These are phyloP conservation scores for Rhagonycha lutea DNA, from an alignment of 2,888 invertebrate genomes.

Conservation along the genomic window DNA sequence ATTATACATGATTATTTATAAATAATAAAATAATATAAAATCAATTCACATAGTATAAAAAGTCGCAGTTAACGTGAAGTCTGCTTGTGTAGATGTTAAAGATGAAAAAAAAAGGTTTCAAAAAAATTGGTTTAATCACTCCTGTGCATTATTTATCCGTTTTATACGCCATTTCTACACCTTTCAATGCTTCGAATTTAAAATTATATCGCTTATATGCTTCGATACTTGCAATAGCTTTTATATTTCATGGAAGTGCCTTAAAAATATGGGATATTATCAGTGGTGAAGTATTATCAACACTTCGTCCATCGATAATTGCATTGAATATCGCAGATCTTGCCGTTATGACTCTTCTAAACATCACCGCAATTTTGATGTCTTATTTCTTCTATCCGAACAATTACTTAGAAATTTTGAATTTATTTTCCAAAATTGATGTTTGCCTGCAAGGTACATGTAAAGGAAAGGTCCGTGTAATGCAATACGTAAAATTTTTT, in stretches of 20 bases:
- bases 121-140: not conserved
- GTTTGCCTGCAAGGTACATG: not conserved
- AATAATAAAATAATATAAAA: too few relatives aligned
- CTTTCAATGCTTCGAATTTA: not conserved
- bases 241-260: not conserved
- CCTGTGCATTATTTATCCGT: not conserved
- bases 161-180: not conserved
- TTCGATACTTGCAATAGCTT: not conserved
- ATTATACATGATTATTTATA: too few relatives aligned
- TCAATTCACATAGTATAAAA: not conserved
- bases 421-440: not conserved
- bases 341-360: not conserved
- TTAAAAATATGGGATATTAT: not conserved
- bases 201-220: not conserved
- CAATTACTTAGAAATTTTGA: not conserved
- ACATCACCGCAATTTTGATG: not conserved
- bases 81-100: not conserved
- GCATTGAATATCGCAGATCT: rapidly evolving
- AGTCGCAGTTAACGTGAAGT: not conserved
- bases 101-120: not conserved
- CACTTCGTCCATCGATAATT: rapidly evolving
- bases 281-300: rapidly evolving
- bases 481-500: not conserved
- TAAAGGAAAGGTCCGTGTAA: not conserved
- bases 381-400: not conserved